Percentiles rank a stretch among this genome's conserved stretches.
Evolutionary conservation across 2,797 vertebrate species (phyloP).

Genomic region (Sebastes melanostomus): DNA sequence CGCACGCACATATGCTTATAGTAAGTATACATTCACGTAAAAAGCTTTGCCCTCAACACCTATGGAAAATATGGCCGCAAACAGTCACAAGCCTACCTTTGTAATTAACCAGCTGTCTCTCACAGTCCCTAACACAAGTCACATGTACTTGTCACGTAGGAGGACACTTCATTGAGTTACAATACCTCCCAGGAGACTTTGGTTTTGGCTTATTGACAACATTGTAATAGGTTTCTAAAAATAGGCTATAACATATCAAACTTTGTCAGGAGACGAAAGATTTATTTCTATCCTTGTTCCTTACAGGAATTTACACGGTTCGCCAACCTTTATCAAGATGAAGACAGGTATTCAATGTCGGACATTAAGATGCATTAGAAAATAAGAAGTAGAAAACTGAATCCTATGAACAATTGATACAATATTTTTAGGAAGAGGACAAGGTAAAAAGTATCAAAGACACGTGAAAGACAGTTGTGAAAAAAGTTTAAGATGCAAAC

Average conservation of each 20-base stretch:
- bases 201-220: background rate
- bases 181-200: background rate
- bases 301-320: background rate
- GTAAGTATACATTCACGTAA: background rate
- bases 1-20: background rate
- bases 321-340: background rate
- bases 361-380: background rate
- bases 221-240: background rate
- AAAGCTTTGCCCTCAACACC: constrained; percentile 51
- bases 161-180: constrained; percentile 1
- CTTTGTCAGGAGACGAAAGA: background rate
- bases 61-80: constrained; percentile 61
- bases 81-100: constrained; percentile 60
- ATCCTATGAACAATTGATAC: background rate
- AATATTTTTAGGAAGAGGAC: background rate
- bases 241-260: background rate
- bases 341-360: background rate
- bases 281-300: background rate
- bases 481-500: no score
- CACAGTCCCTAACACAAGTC: background rate
- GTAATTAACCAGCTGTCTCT: constrained; percentile 61
- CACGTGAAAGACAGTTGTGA: no score
- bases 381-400: background rate
- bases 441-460: no score
- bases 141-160: background rate